These are phyloP conservation scores for Andricus curvator DNA, from an alignment of 2,888 invertebrate species.

Conservation along the genomic window DNA sequence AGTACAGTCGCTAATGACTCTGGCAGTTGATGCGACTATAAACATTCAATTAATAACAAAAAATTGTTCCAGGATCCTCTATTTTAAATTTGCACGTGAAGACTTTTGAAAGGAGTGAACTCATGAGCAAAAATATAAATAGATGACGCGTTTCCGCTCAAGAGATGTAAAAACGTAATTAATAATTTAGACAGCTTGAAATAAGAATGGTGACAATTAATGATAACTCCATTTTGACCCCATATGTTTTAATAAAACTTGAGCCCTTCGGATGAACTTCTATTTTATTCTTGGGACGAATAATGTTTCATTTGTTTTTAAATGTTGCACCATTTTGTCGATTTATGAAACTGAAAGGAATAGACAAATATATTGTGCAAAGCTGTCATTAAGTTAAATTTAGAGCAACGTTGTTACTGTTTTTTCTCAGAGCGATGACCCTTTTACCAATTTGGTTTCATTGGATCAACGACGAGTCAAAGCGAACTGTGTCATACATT, in stretches of 20 bases:
- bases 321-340: too few relatives aligned
- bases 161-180: neutral
- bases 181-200: neutral
- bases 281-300: too few relatives aligned
- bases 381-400: neutral
- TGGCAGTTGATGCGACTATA: too few relatives aligned
- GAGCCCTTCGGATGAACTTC: neutral
- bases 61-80: neutral
- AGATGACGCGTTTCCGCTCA: neutral
- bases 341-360: neutral
- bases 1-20: too few relatives aligned
- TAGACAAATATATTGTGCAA: neutral
- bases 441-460: slow-evolving; percentile 17
- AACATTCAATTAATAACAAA: too few relatives aligned
- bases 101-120: neutral
- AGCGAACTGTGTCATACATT: slow-evolving; percentile 27
- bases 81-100: neutral
- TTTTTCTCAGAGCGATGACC: slow-evolving; percentile 6
- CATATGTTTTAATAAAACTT: neutral
- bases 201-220: neutral
- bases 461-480: neutral
- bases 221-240: neutral
- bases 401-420: neutral
- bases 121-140: neutral
- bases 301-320: too few relatives aligned